Evolutionary conservation across 2,113 vertebrate genomes (phyloP).

Genomic region (Camelus bactrianus): DNA sequence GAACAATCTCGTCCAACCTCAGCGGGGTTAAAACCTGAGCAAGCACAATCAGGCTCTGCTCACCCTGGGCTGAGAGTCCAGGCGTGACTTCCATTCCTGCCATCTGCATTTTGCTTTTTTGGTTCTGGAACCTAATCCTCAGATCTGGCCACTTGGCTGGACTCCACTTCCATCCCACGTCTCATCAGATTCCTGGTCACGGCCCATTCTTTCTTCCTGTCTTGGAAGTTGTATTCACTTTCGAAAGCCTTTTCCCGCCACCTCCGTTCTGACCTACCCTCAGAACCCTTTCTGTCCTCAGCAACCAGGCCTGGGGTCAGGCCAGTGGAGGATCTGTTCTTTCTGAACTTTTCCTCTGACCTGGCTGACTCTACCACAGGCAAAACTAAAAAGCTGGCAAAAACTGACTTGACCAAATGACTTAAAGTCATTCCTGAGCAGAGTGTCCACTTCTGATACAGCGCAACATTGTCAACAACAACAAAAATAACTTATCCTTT

Average conservation of each 20-base stretch:
- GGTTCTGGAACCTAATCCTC: neutral
- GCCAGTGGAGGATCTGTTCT: neutral
- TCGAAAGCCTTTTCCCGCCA: neutral
- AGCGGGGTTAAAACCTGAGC: neutral
- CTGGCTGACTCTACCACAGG: neutral
- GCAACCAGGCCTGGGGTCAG: neutral
- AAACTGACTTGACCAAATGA: neutral
- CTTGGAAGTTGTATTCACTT: neutral
- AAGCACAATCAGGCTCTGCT: neutral
- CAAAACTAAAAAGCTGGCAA: neutral
- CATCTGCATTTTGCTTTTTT: neutral
- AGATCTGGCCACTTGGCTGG: neutral
- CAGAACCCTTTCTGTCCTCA: neutral
- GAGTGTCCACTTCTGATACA: neutral
- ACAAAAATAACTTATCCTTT: conserved; percentile 12
- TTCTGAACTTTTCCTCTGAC: neutral
- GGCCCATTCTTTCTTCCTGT: neutral
- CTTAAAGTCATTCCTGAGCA: neutral
- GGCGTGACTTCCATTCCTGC: neutral
- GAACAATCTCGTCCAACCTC: neutral
- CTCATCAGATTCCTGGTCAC: neutral
- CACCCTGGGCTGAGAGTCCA: neutral
- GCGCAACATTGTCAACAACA: neutral
- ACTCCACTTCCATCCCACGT: neutral
- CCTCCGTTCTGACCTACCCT: neutral